Evolutionary conservation across 2,797 vertebrate species (phyloP), one percentile per base, ranked within the genome.

Genomic region (Peromyscus melanophrys): DNA sequence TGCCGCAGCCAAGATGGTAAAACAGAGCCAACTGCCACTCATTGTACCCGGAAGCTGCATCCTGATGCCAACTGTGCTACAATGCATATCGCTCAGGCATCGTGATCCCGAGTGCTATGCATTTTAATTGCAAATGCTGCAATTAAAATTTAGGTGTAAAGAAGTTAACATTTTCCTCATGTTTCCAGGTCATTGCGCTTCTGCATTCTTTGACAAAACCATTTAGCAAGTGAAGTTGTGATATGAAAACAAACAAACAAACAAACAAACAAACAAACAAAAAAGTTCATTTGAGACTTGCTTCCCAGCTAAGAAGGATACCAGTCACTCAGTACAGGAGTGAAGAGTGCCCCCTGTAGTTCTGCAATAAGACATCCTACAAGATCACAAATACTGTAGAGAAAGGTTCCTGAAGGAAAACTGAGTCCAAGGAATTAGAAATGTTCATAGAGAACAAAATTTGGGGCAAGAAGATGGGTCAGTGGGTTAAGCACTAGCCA

Each of bases 41-140:
- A 0, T 27, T 63, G 34, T 25, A 14, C 0, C n/a, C 43, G 49
- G 43, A 78, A 61, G 67, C 65, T 5, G 0, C 17, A 63, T 31
- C 61, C 59, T 29, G 21, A 37, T 0, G 34, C 82, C 92, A 37
- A 37, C 2, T 6, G 14, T 10, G 80, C 55, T 61, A 55, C 61
- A 16, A 4, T 12, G 77, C 89, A 61, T 73, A 88, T 2, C 6
- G 49, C 65, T 92, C 84, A 73, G 84, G 34, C 9, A 4, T 27
- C 40, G 0, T 17, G 37, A 7, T 78, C 91, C 87, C 43, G 55
- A 65, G 76, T 1, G 0, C 89, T 89, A 88, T 88, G 89, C 84
- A 89, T 80, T 96, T 97, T 97, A 94, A 97, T 81, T 97, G 96
- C 94, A 96, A 9, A 0, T 0, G 27, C 49, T 97, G 94, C 76